Base-by-base conservation (phyloP, 2,888 invertebrate species). In the Callyntrura sp. region DNA sequence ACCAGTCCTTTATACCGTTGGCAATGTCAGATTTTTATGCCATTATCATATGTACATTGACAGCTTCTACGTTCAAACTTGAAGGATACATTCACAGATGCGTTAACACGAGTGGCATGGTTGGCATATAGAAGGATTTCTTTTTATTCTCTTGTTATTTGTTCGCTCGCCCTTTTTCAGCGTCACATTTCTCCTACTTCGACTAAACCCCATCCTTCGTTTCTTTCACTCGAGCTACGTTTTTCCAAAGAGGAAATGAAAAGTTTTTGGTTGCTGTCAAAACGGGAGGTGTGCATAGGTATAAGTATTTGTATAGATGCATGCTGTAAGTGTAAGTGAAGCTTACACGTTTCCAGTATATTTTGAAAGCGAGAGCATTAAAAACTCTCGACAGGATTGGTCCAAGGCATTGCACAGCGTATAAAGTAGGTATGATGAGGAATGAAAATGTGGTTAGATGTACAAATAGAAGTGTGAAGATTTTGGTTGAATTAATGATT, bases 111-210 rank as follows among this genome's bases (percentile, higher is more conserved):
- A 73, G 45, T 20, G 25, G 28, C 14, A 68, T 14, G 14, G 23
- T 5, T 20, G 25, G n/a, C n/a, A n/a, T n/a, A n/a, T n/a, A n/a
- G 48, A 65, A 45, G 23, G 83, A 68, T 48, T 68, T 70, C 35
- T 70, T 65, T 55, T 84, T 68, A 51, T 70, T 51, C 28, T 23
- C 35, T 51, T 84, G 70, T 84, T 65, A 76, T 43, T 85, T 85
- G 28, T 43, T 28, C 57, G 23, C 48, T 45, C 43, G 28, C 8
- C 28, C 9, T 20, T 35, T 45, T 82, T 82, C 82, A 62, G 9
- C 23, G 8, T 51, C n/a, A n/a, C n/a, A 35, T 35, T 62, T 45
- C 25, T 35, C 5, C 12, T 43, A 51, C 62, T 76, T 25, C 14
- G n/a, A 14, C 35, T 68, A 35, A 35, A n/a, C 17, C 17, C 17